These are phyloP conservation scores for Lobophora halterata DNA, from an alignment of 2,888 invertebrate genomes.

Conservation along the genomic window DNA sequence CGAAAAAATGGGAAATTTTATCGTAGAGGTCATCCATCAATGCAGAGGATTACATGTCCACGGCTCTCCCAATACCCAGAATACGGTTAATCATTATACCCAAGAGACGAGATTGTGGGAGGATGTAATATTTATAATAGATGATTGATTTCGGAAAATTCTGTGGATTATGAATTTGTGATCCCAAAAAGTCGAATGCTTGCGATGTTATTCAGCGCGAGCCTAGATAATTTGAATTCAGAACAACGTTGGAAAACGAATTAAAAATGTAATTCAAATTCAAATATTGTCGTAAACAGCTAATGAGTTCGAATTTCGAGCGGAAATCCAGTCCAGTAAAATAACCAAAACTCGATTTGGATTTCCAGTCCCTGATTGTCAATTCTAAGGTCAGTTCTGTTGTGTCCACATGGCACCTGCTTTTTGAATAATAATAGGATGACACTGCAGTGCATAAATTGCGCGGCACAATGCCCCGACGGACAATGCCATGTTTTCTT, in stretches of 20 bases:
- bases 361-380: slow-evolving; percentile 29
- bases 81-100: slow-evolving; percentile 63
- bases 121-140: slow-evolving; percentile 21
- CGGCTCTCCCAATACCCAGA: slow-evolving; percentile 36
- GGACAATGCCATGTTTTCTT: slow-evolving; percentile 64
- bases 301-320: neutral
- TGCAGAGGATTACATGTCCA: slow-evolving; percentile 51
- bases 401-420: slow-evolving; percentile 62
- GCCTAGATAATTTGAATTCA: neutral
- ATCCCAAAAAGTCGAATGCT: no score
- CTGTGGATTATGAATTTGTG: slow-evolving; percentile 1
- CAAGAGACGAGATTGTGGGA: slow-evolving; percentile 38
- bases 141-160: slow-evolving; percentile 20
- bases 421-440: slow-evolving; percentile 70
- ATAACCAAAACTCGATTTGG: slow-evolving; percentile 14
- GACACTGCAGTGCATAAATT: slow-evolving; percentile 64
- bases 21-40: slow-evolving; percentile 70
- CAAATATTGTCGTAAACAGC: neutral
- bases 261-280: neutral
- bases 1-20: slow-evolving; percentile 62
- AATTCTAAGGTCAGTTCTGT: slow-evolving; percentile 67
- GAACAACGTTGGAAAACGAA: slow-evolving; percentile 3
- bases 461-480: slow-evolving; percentile 49
- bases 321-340: slow-evolving; percentile 20
- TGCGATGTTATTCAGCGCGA: slow-evolving; percentile 1